Evolutionary conservation across 2,113 vertebrate species (phyloP), one percentile per base, ranked within the genome.

Genomic region (Heliornis fulica): DNA sequence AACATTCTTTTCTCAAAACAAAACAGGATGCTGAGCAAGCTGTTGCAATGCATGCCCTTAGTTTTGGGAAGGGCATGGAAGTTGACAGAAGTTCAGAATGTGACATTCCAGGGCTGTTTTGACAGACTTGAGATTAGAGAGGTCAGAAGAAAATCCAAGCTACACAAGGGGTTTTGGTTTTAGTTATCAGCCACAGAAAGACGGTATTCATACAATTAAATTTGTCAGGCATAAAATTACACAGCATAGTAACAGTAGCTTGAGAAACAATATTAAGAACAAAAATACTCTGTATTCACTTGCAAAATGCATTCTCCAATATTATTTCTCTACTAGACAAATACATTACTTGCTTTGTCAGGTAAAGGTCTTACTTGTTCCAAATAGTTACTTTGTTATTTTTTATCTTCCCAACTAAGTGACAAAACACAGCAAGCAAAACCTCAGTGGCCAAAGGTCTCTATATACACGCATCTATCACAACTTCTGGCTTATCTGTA

Each of bases 391-490:
- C 15, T 92, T 15, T 18, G 22, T 0, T n/a, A n/a, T 5, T 65
- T 81, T 83, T 77, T 36, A 78, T 45, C 25, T 25, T 76, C 26
- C 17, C 26, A 54, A 36, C 31, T 50, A 61, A 60, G 14, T 16
- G 32, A 46, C 82, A 28, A 82, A 92, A 80, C 15, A 40, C 4
- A 14, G 11, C 8, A 81, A 19, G 45, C 46, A 80, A 85, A 50
- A 75, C 4, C 41, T 32, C 46, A 11, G 2, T 2, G 4, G 16
- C 16, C 46, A 53, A 64, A 63, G 15, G 15, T 43, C 31, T 41
- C 36, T 20, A 45, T 10, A 31, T 6, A 64, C 32, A n/a, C 22
- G 25, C 0, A 0, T 28, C 19, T 36, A 3, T 9, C 17, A 1
- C 4, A 89, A 69, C 25, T 68, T n/a, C 21, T 25, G 2, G 36